Base-by-base conservation (phyloP, 2,888 invertebrate genomes). In the Dryobota labecula region DNA sequence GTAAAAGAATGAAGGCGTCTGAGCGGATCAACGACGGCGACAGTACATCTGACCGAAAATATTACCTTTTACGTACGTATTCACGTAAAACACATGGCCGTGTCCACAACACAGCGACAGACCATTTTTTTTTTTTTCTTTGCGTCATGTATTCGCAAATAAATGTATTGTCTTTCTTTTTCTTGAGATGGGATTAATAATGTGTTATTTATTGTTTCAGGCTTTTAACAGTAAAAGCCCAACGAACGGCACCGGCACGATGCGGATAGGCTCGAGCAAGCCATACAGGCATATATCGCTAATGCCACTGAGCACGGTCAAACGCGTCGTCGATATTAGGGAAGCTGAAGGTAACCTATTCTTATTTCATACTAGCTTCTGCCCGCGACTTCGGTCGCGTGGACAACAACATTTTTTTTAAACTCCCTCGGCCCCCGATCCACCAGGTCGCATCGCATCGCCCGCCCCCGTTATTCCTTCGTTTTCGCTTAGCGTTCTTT, bases 261-360 rank as follows among this genome's bases (percentile, higher is more conserved):
- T 96, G 89, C 96, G 96, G 86, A 95, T 97, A 90, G 96, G 97
- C 57, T 97, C 97, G 56, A 97, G 97, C 85, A 99, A 99, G 93
- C 97, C 98, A 1, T 99, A 98, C 95, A 98, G 99, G 91, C 99
- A 99, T 92, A 97, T 99, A 78, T 98, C 98, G 87, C 97, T 99
- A 89, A 97, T 99, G 96, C 98, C 98, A 53, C 96, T 99, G 83
- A 98, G 98, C 87, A 97, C 98, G 79, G 98, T 99, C 86, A 98
- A 98, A 91, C 97, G 98, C 88, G 98, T 99, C 80, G 98, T 99
- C 68, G 98, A 99, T 92, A 98, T 99, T 84, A 97, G 97, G 80
- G 98, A 98, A 94, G 97, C 98, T 71, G 98, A 98, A 92, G 98
- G 97, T 97, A 89, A 57, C 27, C 62, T 30, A 36, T 1, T 20